A percentile compares a stretch with the other conserved stretches of the same genome.
These are phyloP conservation scores for Chrysolina oricalcia DNA, from an alignment of 2,888 invertebrate species.

Conservation along the genomic window DNA sequence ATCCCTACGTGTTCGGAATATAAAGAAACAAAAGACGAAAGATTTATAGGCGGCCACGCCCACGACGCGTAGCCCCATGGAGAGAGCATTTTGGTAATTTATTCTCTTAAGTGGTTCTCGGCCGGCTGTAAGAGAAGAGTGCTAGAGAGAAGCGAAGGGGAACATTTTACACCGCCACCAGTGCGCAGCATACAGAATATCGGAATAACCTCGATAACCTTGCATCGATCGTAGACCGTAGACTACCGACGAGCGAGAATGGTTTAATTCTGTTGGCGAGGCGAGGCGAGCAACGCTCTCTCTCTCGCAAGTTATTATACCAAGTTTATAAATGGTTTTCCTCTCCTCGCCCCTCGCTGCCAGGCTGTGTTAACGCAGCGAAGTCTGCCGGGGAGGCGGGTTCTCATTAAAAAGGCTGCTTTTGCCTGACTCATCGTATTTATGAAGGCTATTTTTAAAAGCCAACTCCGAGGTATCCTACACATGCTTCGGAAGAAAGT, in stretches of 20 bases:
- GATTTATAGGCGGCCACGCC: constrained; percentile 39
- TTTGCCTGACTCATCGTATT: constrained; percentile 51
- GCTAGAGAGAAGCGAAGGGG: constrained; percentile 34
- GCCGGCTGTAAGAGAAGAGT: constrained; percentile 9
- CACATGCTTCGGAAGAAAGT: constrained; percentile 53
- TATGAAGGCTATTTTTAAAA: constrained; percentile 52
- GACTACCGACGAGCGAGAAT: constrained; percentile 31
- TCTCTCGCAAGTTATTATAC: constrained; percentile 39
- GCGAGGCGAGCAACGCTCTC: constrained; percentile 23
- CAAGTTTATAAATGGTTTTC: constrained; percentile 43
- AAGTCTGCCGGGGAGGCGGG: constrained; percentile 37
- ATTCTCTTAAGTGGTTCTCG: constrained; percentile 48
- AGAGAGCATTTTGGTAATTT: constrained; percentile 34
- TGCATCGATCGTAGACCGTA: constrained; percentile 29
- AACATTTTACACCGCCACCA: constrained; percentile 30
- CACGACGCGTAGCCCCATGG: constrained; percentile 23
- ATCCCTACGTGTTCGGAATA: constrained; percentile 45
- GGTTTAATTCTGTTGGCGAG: constrained; percentile 27
- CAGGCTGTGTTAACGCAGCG: constrained; percentile 42
- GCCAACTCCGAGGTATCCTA: constrained; percentile 48
- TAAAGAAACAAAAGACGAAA: constrained; percentile 28
- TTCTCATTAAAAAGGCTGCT: constrained; percentile 50
- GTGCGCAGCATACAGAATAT: constrained; percentile 38
- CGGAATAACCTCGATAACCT: constrained; percentile 36
- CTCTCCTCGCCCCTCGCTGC: constrained; percentile 38